Conservation (phyloP, 1,140 invertebrate genomes). For the Drosophila pseudoananassae region DNA sequence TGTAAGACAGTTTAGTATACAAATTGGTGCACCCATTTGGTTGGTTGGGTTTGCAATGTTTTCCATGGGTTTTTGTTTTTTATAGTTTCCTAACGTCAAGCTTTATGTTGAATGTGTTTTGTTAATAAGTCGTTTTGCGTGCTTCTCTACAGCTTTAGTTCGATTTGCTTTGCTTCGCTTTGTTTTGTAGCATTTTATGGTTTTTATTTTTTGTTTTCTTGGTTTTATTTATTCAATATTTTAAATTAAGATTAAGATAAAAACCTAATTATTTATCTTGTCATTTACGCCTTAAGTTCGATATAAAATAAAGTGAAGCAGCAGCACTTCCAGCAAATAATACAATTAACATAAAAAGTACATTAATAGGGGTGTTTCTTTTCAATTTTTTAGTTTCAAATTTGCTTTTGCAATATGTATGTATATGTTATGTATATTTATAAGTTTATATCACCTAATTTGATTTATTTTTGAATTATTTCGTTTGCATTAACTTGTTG, state of each 20-base stretch:
- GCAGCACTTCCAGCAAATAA: constrained; percentile 76
- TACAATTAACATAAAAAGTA: constrained; percentile 80
- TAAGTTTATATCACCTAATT: constrained; percentile 52
- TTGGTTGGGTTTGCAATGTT: constrained; percentile 40
- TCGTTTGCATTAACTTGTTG: neutral
- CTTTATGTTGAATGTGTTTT: constrained; percentile 19
- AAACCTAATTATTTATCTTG: constrained; percentile 77
- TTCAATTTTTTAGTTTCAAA: constrained; percentile 15
- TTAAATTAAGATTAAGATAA: constrained; percentile 79
- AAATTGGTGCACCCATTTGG: constrained; percentile 59
- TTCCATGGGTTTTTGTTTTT: constrained; percentile 15
- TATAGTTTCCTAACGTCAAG: constrained; percentile 34
- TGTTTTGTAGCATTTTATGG: constrained; percentile 43
- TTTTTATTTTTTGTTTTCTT: constrained; percentile 45
- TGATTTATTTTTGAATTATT: constrained; percentile 44
- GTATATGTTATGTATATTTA: constrained; percentile 44
- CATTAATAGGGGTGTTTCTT: constrained; percentile 52
- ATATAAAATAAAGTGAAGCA: constrained; percentile 74
- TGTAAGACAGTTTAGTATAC: constrained; percentile 69
- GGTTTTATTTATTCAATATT: constrained; percentile 67
- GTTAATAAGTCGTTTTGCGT: constrained; percentile 56
- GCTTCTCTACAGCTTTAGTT: constrained; percentile 69
- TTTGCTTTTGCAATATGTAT: constrained; percentile 28
- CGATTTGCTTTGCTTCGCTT: constrained; percentile 45
- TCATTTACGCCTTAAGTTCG: constrained; percentile 76